Evolutionary conservation across 2,113 vertebrate species (phyloP), one percentile per base, ranked within the genome.

Genomic region (Bambusicola thoracicus): DNA sequence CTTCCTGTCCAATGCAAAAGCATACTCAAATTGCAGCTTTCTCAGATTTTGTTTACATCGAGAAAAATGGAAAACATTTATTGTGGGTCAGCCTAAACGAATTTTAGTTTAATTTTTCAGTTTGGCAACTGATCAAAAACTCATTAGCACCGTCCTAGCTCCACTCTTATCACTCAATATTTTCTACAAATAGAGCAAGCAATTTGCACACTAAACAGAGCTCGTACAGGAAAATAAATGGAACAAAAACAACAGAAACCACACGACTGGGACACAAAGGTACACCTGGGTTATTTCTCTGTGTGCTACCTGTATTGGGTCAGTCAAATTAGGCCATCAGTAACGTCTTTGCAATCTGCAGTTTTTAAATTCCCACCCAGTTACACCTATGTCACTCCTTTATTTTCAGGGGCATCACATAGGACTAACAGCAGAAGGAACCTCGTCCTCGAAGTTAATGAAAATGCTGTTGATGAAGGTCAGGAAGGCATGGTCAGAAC

Each of bases 331-430:
- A 85, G 78, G 59, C 55, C 75, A 82, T 46, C 92, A 69, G n/a
- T 34, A 81, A 91, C 6, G 55, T 49, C 44, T 69, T 29, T 66
- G 41, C 48, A 53, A 91, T 76, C 51, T 84, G 69, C 81, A 73
- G 21, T 58, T 90, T 90, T 66, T 77, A n/a, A 85, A 95, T 89
- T 93, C 89, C 66, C 63, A n/a, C 69, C 81, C 49, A 82, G 87
- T 65, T 92, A 87, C 70, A 66, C 81, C 74, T 92, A 44, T 48
- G 84, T 81, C 86, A 89, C 84, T 91, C 81, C 91, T 91, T 87
- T 93, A 58, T 93, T 93, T 91, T 79, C 67, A 85, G 67, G 7
- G 59, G 44, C 62, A 85, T 80, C 87, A 81, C 34, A 53, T 1
- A 66, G 87, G 70, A 94, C 91, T 94, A 91, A 78, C 38, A 51